phyloP scores from a whole-genome alignment of 2,888 invertebrate species.

The Pyrgus malvae region DNA sequence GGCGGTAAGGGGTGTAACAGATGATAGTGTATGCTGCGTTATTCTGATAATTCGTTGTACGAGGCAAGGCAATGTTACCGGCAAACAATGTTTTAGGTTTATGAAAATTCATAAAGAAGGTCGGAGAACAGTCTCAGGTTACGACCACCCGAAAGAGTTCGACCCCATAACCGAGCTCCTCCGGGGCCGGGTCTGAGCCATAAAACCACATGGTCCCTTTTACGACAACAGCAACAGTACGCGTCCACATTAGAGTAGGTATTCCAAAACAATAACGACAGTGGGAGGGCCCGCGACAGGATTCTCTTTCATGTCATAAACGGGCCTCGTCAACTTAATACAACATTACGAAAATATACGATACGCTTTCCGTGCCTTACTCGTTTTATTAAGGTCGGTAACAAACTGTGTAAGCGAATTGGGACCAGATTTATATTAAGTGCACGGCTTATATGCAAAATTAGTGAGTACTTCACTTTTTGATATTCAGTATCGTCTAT shows the following conservation, averaged over 20 bases:
- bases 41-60: not conserved
- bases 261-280: conserved; percentile 49
- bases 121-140: conserved; percentile 55
- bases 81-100: conserved; percentile 46
- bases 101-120: conserved; percentile 61
- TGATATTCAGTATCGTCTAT: not conserved
- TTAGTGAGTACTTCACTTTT: not conserved
- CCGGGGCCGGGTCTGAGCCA: conserved; percentile 44
- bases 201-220: conserved; percentile 65
- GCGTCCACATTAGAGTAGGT: conserved; percentile 44
- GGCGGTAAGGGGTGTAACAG: no score
- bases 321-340: conserved; percentile 41
- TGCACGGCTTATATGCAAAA: conserved; percentile 8
- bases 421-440: conserved; percentile 13
- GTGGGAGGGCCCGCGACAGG: conserved; percentile 57
- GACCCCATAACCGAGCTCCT: conserved; percentile 42
- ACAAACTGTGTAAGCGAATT: conserved; percentile 6
- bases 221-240: conserved; percentile 61
- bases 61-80: not conserved
- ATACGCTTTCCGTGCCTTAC: conserved; percentile 10
- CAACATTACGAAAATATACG: conserved; percentile 38
- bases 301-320: conserved; percentile 57
- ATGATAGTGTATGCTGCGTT: no score
- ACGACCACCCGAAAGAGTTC: conserved; percentile 58
- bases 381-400: conserved; percentile 21